Base-by-base conservation (phyloP, 1,140 invertebrate genomes). In the Gerris buenoi region DNA sequence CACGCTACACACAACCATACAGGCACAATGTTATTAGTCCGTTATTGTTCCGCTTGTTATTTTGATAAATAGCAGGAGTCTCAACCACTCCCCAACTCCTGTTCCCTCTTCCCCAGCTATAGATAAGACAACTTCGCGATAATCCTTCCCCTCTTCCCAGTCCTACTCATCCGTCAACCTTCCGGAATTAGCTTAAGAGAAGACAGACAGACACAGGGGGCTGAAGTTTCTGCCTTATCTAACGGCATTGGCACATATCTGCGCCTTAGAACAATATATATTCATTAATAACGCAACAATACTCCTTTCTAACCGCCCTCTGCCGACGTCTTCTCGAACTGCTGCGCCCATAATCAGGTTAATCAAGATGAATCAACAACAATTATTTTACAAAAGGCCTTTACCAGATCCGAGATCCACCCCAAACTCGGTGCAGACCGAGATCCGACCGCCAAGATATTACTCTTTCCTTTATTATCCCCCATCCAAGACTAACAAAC, bases 31-130 rank as follows among this genome's bases (percentile, higher is more conserved):
- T 68, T 68, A 68, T 68, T 68, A 68, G 63, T 64, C 64, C 64
- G 67, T 65, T 68, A 68, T 68, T 68, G 67, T 68, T 68, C 67
- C 67, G 64, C 56, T 46, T 68, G 67, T 68, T 68, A 68, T 68
- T 68, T 68, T 68, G 67, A 68, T 68, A 68, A 68, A 68, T 68
- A 68, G 67, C 64, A 23, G 59, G 22, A n/a, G n/a, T n/a, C n/a
- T n/a, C n/a, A n/a, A n/a, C n/a, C n/a, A n/a, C n/a, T n/a, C n/a
- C n/a, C n/a, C n/a, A n/a, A n/a, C n/a, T n/a, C n/a, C n/a, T n/a
- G n/a, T n/a, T n/a, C n/a, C n/a, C n/a, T n/a, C n/a, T n/a, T n/a
- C n/a, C n/a, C n/a, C n/a, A n/a, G n/a, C n/a, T n/a, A 46, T 10
- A 46, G 33, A 46, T 46, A 46, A 46, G 33, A 46, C 33, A 46